These are phyloP conservation scores for Pachyrhynchus sulphureomaculatus DNA, from an alignment of 1,140 invertebrate genomes.

Conservation along the genomic window DNA sequence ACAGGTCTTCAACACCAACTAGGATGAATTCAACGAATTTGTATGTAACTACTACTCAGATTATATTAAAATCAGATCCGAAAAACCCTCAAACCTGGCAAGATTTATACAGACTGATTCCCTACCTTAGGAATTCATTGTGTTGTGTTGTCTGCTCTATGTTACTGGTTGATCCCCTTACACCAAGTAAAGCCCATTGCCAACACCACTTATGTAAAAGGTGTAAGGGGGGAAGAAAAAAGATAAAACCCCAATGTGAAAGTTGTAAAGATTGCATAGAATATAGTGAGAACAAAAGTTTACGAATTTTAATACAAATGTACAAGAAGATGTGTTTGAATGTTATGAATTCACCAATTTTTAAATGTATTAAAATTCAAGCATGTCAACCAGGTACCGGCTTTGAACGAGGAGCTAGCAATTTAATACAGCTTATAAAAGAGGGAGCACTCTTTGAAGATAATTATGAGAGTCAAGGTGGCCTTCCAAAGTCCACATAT, in stretches of 20 bases:
- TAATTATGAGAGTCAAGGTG: constrained; percentile 69
- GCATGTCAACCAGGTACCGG: constrained; percentile 52
- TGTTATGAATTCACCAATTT: constrained; percentile 70
- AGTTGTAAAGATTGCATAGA: constrained; percentile 83
- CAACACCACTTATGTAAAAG: constrained; percentile 83
- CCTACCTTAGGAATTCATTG: constrained; percentile 81
- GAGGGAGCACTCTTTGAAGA: constrained; percentile 79
- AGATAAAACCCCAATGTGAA: constrained; percentile 77
- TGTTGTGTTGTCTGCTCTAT: constrained; percentile 87
- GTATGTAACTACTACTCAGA: constrained; percentile 79
- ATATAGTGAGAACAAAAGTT: constrained; percentile 80
- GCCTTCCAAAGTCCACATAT: constrained; percentile 68
- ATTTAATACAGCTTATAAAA: constrained; percentile 72
- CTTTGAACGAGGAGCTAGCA: constrained; percentile 48
- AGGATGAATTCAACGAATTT: constrained; percentile 82
- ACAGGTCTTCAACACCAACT: constrained; percentile 20
- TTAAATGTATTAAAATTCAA: constrained; percentile 61
- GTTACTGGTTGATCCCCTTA: constrained; percentile 77
- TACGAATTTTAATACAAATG: constrained; percentile 79
- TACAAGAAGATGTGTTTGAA: constrained; percentile 87
- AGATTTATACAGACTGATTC: constrained; percentile 79
- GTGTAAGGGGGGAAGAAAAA: constrained; percentile 82
- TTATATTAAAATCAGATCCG: constrained; percentile 70
- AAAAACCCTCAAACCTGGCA: constrained; percentile 72
- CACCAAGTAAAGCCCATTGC: constrained; percentile 77